Base-by-base conservation (phyloP, 2,797 vertebrate species). In the Knipowitschia caucasica region DNA sequence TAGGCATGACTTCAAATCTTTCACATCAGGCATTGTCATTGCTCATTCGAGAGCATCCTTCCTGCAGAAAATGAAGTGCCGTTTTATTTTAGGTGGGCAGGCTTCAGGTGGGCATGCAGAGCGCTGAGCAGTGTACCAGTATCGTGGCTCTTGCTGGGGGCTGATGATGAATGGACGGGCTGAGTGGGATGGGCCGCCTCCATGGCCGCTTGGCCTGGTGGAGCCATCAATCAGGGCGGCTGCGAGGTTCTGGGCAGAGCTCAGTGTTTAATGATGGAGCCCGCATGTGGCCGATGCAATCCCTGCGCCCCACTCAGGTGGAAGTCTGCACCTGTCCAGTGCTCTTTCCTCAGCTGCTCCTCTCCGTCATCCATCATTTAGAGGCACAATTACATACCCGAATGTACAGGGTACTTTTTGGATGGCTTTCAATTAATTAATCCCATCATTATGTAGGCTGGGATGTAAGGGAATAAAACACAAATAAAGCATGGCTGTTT, bases 231-330 rank as follows among this genome's bases (percentile, higher is more conserved):
- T 92, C 91, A 90, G 85, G 64, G 55, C 64, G 51, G 87, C 82
- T 79, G 82, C 80, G 67, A 73, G 82, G 86, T 86, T 86, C 80
- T 68, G 50, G 77, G 77, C 89, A 81, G 86, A 87, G 89, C 84
- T 76, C n/a, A n/a, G n/a, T n/a, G 88, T 76, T 87, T 89, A 91
- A 92, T 91, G 89, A 91, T 88, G 86, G 86, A 76, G 73, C 69
- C 86, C 84, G 89, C 89, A 86, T 86, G 87, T 75, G 89, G 83
- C 77, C 72, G 24, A 69, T 78, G 84, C 82, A 80, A 85, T 78
- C 79, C 82, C 73, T 81, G 79, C n/a, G n/a, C n/a, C n/a, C 83
- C 75, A 80, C 78, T 78, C 78, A 85, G 85, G 88, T 89, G 81
- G 73, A 74, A 87, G 86, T 79, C 86, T 80, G 78, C 82, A 81